These are phyloP conservation scores for Pelodiscus sinensis DNA, from an alignment of 2,113 vertebrate genomes.

Conservation along the genomic window DNA sequence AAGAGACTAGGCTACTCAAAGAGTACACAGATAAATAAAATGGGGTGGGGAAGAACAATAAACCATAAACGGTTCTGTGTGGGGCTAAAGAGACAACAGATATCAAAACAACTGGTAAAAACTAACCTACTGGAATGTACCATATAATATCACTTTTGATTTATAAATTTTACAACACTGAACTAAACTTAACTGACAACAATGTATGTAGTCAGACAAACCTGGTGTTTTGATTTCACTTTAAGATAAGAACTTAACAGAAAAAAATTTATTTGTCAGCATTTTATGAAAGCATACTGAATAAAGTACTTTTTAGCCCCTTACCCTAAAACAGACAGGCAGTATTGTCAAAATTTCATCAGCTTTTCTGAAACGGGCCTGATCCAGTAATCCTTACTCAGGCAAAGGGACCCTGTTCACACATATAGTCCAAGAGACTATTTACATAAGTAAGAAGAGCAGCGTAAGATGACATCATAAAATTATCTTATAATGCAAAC, in stretches of 20 bases:
- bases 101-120: background rate
- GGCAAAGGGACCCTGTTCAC: background rate
- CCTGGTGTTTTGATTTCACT: rapidly evolving
- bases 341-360: background rate
- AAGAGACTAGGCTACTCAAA: rapidly evolving
- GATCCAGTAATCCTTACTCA: background rate
- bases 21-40: background rate
- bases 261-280: background rate
- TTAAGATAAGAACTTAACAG: background rate
- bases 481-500: background rate
- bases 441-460: background rate
- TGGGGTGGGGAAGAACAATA: rapidly evolving
- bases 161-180: background rate
- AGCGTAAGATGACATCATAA: background rate
- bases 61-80: rapidly evolving
- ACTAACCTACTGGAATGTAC: background rate
- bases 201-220: rapidly evolving
- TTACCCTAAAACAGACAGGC: background rate
- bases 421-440: background rate
- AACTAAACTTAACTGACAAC: background rate
- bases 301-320: background rate
- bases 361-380: background rate
- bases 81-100: background rate
- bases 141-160: background rate
- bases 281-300: background rate